Evolutionary conservation across 2,113 vertebrate species (phyloP).

Genomic region (Nycticebus coucang): DNA sequence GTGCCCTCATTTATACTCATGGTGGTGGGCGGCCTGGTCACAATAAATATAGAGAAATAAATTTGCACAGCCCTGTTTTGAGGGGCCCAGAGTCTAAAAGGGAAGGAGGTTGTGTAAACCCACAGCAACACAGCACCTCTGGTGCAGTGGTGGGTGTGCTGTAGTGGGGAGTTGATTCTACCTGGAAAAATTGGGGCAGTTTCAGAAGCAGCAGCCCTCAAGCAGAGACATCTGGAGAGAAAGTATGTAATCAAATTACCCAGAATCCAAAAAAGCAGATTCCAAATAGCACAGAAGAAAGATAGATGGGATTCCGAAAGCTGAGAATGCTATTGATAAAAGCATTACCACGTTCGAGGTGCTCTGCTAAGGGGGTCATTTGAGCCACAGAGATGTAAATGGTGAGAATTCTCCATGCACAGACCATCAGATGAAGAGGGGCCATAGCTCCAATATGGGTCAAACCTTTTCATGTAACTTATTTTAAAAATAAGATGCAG

Average conservation of each 20-base stretch:
- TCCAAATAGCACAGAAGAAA: conserved; percentile 5
- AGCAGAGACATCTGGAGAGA: background rate
- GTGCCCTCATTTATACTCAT: background rate
- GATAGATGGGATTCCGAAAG: background rate
- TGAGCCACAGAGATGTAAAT: background rate
- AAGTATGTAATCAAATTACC: background rate
- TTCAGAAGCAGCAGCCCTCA: background rate
- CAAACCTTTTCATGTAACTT: background rate
- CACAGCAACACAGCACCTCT: rapidly evolving
- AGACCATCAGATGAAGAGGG: background rate
- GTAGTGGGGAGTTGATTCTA: rapidly evolving
- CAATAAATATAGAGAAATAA: background rate
- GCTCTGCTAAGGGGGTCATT: background rate
- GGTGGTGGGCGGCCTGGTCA: background rate
- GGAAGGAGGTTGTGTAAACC: background rate
- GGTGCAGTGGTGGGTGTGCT: rapidly evolving
- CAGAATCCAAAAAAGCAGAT: background rate
- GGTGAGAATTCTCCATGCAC: background rate
- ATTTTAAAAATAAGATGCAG: background rate
- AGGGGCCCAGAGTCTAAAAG: background rate
- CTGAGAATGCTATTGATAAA: background rate
- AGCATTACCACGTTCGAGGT: background rate
- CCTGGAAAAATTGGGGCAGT: background rate
- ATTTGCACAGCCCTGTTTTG: background rate
- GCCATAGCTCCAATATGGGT: background rate